Evolutionary conservation across 2,113 vertebrate species (phyloP).

Genomic region (Suricata suricatta): DNA sequence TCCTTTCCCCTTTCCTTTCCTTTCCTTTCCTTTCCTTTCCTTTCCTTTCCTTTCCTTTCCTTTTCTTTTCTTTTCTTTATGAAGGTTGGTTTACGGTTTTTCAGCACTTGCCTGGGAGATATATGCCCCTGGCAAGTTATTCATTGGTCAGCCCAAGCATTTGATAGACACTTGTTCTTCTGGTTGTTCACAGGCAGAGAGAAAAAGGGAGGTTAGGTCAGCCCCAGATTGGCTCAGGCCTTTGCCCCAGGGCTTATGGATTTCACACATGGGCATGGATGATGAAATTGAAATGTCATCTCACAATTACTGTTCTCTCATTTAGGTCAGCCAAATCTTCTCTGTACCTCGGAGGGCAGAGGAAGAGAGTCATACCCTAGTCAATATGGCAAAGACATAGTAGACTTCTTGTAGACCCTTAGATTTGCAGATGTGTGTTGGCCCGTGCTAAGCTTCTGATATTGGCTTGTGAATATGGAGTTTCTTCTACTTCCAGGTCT

Average conservation of each 20-base stretch:
- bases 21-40: background rate
- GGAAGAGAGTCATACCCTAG: background rate
- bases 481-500: background rate
- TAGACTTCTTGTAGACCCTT: background rate
- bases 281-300: background rate
- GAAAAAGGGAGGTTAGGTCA: background rate
- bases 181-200: background rate
- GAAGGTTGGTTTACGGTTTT: background rate
- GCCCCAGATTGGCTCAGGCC: background rate
- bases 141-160: background rate
- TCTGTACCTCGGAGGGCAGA: background rate
- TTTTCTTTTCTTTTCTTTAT: background rate
- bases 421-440: background rate
- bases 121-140: background rate
- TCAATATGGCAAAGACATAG: background rate
- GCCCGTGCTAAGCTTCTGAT: background rate
- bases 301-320: background rate
- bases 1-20: background rate
- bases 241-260: background rate
- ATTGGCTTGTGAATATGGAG: background rate
- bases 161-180: background rate
- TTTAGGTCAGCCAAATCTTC: background rate
- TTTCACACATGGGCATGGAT: background rate
- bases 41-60: background rate
- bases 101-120: background rate